Evolutionary conservation across 1,140 invertebrate genomes (phyloP), one percentile per base, ranked within the genome.

Genomic region (Eufriesea mexicana): DNA sequence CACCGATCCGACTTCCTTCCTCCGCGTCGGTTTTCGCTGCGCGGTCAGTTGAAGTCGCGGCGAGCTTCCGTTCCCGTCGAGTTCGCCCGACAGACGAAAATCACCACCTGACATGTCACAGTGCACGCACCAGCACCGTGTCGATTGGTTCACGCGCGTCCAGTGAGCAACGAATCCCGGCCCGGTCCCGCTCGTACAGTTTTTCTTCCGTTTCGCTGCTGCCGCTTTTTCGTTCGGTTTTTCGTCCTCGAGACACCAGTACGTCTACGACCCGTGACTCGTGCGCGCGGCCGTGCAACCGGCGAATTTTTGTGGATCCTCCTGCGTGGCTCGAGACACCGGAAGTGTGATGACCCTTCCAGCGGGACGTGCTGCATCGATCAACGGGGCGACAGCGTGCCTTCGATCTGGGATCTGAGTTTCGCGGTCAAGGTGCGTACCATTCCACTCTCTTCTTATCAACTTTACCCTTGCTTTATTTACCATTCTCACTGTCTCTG

Each of bases 71-170:
- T 42, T 54, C 20, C 62, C 51, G 61, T 62, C 42, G 47, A 45
- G 66, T 77, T 35, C 80, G 64, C 62, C 64, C 54, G 42, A 35
- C 64, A 54, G 67, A 62, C 66, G 42, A 67, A 77, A 71, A 67
- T 78, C 75, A 35, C 64, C 75, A 71, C 61, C 83, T 81, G 83
- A 84, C 77, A 81, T 84, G 78, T 84, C 83, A 74, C 83, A 73
- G 67, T 80, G 83, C 77, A 70, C 66, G 75, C 74, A 78, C 35
- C 64, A 28, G 47, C 75, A 25, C 18, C 74, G 74, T 54, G 64
- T 64, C 76, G 68, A 66, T 59, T 23, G 67, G 67, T 72, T 66
- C 67, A 70, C 51, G 68, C 76, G 82, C 57, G 67, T 57, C 35
- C 67, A 84, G 68, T 72, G 76, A 79, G 10, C 59, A 5, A 62